Base-by-base conservation (phyloP, 2,797 vertebrate genomes). In the Apogon talboti region DNA sequence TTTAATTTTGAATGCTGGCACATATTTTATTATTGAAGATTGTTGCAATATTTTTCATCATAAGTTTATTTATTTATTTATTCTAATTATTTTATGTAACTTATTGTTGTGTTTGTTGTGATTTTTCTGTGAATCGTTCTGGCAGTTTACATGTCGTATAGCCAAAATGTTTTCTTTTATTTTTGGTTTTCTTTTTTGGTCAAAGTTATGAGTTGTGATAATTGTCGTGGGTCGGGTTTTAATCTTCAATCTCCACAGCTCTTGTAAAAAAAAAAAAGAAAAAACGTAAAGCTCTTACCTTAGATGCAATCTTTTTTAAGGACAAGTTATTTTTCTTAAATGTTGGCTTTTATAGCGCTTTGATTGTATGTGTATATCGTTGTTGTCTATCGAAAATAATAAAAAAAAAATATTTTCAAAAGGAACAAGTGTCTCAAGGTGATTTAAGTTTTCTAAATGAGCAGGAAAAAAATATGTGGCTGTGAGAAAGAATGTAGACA, bases 301-400 rank as follows among this genome's bases (percentile, higher is more conserved):
- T 98, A 98, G 96, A 98, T 96, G 96, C 97, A 97, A 98, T 96
- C 96, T 95, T 96, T 98, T 99, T 98, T 98, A 96, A 95, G 96
- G 95, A 99, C 95, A 96, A 88, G 91, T 96, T 98, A 98, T 99
- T 98, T 91, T 98, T 98, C 96, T 94, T 97, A 98, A 96, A 95
- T 97, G 97, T 98, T 96, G 96, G 98, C 96, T 96, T 98, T 98
- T 97, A 96, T 97, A 96, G 95, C 95, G 98, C 97, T 97, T 97
- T 95, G 79, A 96, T 96, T 97, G 97, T 96, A 96, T 94, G 96
- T 97, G 96, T 95, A 94, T 90, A 96, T 94, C 93, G 96, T 97
- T 92, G 96, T 96, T 96, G 97, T 95, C 91, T 94, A 96, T 96
- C 93, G 93, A 95, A 92, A 96, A 87, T 82, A 86, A 94, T 94